Conservation (phyloP, 2,888 invertebrate genomes). For the Tyria jacobaeae region DNA sequence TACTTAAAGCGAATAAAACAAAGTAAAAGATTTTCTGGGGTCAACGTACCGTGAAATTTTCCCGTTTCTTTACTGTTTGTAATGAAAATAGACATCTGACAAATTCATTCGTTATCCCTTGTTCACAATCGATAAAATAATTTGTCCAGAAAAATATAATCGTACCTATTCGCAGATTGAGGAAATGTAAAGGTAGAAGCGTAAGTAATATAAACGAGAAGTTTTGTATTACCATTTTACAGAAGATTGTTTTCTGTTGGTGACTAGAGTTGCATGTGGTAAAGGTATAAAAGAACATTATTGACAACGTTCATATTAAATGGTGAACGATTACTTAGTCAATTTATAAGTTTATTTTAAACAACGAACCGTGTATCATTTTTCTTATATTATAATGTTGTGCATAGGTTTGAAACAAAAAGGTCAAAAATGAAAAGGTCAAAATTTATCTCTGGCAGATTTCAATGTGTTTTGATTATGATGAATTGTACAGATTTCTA, state of each 20-base stretch:
- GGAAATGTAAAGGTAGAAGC: neutral
- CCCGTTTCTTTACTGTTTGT: conserved; percentile 26
- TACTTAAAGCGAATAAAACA: conserved; percentile 23
- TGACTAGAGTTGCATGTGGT: too few relatives aligned
- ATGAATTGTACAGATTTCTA: neutral
- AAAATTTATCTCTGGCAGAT: conserved; percentile 1
- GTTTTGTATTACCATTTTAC: too few relatives aligned
- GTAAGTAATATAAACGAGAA: too few relatives aligned
- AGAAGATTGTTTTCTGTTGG: too few relatives aligned
- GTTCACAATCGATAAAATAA: neutral
- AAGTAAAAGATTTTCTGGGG: conserved; percentile 9
- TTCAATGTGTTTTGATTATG: neutral
- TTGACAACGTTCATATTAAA: too few relatives aligned
- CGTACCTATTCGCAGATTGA: neutral
- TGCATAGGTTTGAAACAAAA: conserved; percentile 20
- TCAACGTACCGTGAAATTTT: conserved; percentile 27
- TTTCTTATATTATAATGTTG: conserved; percentile 1
- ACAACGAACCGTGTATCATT: neutral
- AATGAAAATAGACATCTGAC: conserved; percentile 45
- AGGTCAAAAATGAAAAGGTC: too few relatives aligned
- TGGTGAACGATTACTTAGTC: too few relatives aligned
- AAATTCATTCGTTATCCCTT: conserved; percentile 41
- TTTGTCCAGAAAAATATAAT: neutral
- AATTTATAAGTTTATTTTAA: too few relatives aligned
- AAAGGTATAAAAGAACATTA: too few relatives aligned